Conservation (phyloP, 2,113 vertebrate species). For the Brachirus orientalis region DNA sequence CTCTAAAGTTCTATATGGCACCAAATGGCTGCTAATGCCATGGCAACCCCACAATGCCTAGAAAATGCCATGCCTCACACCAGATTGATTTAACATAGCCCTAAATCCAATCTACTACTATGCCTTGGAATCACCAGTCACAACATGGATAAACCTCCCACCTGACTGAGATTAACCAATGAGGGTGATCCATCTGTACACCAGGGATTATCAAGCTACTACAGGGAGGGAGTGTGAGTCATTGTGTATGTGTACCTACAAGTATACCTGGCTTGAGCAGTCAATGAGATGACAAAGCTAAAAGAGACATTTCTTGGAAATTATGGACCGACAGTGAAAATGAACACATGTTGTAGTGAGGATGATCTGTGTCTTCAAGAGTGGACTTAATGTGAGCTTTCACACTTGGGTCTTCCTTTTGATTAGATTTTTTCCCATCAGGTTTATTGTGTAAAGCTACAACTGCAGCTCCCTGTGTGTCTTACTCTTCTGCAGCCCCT, state of each 20-base stretch:
- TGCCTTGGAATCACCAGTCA: slow-evolving; percentile 47
- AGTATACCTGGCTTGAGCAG: neutral
- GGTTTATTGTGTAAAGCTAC: too few species aligned
- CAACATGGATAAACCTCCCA: slow-evolving; percentile 15
- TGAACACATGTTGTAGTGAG: neutral
- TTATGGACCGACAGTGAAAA: neutral
- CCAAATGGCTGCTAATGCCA: slow-evolving; percentile 28
- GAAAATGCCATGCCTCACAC: neutral
- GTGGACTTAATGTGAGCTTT: neutral
- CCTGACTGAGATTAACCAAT: slow-evolving; percentile 57
- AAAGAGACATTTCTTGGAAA: neutral
- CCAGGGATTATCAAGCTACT: slow-evolving; percentile 45
- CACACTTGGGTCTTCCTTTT: too few species aligned
- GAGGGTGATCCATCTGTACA: neutral
- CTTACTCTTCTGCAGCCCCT: too few species aligned
- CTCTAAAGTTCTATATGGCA: slow-evolving; percentile 8
- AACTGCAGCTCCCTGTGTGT: too few species aligned
- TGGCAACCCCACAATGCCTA: slow-evolving; percentile 13
- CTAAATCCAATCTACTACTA: slow-evolving; percentile 30
- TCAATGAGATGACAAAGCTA: slow-evolving; percentile 30
- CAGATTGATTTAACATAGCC: slow-evolving; percentile 35
- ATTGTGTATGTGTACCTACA: neutral
- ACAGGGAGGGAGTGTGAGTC: neutral
- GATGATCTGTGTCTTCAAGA: neutral
- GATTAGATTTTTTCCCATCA: too few species aligned